A percentile compares a stretch with the other conserved stretches of the same genome.
Conservation (phyloP, 2,888 invertebrate genomes). For the Notocelia uddmanniana region DNA sequence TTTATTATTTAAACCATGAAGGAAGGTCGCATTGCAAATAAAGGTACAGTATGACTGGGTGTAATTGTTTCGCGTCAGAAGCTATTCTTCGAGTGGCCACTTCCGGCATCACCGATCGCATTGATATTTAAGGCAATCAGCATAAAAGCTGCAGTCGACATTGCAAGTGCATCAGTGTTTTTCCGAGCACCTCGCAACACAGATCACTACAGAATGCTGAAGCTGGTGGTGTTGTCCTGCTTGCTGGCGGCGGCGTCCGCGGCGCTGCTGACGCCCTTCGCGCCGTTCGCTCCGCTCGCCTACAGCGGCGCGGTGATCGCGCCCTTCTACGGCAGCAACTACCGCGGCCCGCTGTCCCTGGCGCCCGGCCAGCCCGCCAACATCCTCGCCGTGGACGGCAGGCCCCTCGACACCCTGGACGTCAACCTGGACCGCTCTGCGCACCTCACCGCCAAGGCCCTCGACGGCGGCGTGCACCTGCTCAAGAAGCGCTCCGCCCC, state of each 20-base stretch:
- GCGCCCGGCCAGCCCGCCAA: constrained; percentile 79
- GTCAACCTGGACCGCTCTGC: constrained; percentile 69
- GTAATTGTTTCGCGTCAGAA: constrained; percentile 57
- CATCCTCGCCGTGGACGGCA: constrained; percentile 74
- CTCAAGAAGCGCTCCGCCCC: constrained; percentile 69
- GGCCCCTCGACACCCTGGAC: constrained; percentile 77
- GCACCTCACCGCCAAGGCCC: constrained; percentile 59
- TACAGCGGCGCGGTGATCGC: constrained; percentile 58
- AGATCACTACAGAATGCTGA: constrained; percentile 80
- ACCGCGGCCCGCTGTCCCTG: constrained; percentile 68
- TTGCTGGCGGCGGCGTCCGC: constrained; percentile 85
- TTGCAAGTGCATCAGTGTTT: constrained; percentile 71
- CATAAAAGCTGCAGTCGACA: constrained; percentile 71
- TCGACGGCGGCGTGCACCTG: constrained; percentile 61
- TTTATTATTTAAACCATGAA: background rate
- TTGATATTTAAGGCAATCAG: constrained; percentile 53
- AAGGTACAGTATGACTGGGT: background rate
- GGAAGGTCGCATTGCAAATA: background rate
- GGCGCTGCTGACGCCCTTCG: constrained; percentile 60
- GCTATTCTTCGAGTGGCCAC: constrained; percentile 69
- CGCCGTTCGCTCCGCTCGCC: constrained; percentile 54
- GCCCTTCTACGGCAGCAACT: constrained; percentile 63
- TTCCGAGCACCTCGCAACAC: constrained; percentile 67
- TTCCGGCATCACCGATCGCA: constrained; percentile 71
- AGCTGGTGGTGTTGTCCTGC: constrained; percentile 86